These are phyloP conservation scores for Lasiurus cinereus DNA, from an alignment of 2,113 vertebrate species.

Conservation along the genomic window DNA sequence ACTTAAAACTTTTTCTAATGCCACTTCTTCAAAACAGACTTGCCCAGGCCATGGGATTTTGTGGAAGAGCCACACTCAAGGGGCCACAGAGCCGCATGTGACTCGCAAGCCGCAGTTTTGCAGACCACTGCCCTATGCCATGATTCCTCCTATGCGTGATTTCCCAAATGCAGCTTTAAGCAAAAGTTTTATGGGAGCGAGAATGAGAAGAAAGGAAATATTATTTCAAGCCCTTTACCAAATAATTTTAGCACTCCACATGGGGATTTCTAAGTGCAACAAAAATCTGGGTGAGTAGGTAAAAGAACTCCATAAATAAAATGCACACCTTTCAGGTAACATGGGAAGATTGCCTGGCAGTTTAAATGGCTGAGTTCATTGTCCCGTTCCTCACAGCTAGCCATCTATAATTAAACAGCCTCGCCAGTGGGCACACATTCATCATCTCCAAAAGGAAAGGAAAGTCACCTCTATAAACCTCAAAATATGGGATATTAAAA, in stretches of 20 bases:
- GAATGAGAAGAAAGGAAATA: conserved; percentile 39
- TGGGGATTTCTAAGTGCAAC: conserved; percentile 63
- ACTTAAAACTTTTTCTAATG: too few relatives aligned
- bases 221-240: conserved; percentile 60
- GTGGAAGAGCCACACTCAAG: too few relatives aligned
- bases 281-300: conserved; percentile 61
- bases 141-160: background rate
- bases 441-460: conserved; percentile 73
- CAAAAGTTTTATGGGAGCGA: conserved; percentile 32
- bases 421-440: conserved; percentile 66
- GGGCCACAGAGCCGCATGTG: too few relatives aligned
- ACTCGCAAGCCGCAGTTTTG: too few relatives aligned
- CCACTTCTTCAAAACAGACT: too few relatives aligned
- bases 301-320: conserved; percentile 72
- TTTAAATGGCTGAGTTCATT: conserved; percentile 74
- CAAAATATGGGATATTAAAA: conserved; percentile 71
- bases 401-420: conserved; percentile 78
- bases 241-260: conserved; percentile 52
- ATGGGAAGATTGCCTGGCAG: conserved; percentile 60
- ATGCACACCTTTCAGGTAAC: conserved; percentile 53
- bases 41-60: too few relatives aligned
- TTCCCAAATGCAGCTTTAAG: conserved; percentile 48
- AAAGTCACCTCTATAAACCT: conserved; percentile 79
- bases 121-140: background rate
- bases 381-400: conserved; percentile 64